Evolutionary conservation across 2,797 vertebrate genomes (phyloP), one percentile per base, ranked within the genome.

Genomic region (Paramormyrops hopkinsi): DNA sequence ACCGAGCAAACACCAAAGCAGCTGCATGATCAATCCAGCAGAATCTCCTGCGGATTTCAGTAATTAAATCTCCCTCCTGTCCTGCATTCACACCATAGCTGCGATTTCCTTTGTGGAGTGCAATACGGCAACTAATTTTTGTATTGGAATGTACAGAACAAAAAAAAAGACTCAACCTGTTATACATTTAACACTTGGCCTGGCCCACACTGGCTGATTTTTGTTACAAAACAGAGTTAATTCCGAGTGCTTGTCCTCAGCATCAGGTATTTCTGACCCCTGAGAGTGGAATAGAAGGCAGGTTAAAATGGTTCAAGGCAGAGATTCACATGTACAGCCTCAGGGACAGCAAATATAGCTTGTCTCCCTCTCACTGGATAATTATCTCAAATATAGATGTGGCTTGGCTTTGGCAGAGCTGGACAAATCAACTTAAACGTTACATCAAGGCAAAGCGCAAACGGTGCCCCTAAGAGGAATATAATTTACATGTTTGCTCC

Each of bases 381-480:
- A 90, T 90, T 90, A 90, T 85, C 59, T 88, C 29, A 91, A 88
- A 90, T 88, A 50, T 89, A 91, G 88, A 84, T 62, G 41, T 53
- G 87, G 84, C 2, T 91, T 56, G 51, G 51, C 29, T 25, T 14
- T 7, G 14, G n/a, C 73, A 29, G 19, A 9, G 33, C 22, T 69
- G 59, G 56, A 90, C 90, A 87, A 29, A 65, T 50, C 12, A 56
- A 33, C 51, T 14, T 44, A 56, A 87, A 33, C 14, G 9, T 87
- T 41, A 29, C 29, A 54, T 56, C 29, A 59, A 22, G 50, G 86
- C 51, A 14, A 9, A 29, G 41, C 6, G 5, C 14, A 79, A 9
- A 79, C 2, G 17, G 76, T 1, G 6, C 73, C 76, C 19, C 76
- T 82, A 19, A 46, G 6, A 82, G 41, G 76, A 82, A 44, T 82